phyloP scores from a whole-genome alignment of 2,113 vertebrate species.

The Brachirus orientalis region DNA sequence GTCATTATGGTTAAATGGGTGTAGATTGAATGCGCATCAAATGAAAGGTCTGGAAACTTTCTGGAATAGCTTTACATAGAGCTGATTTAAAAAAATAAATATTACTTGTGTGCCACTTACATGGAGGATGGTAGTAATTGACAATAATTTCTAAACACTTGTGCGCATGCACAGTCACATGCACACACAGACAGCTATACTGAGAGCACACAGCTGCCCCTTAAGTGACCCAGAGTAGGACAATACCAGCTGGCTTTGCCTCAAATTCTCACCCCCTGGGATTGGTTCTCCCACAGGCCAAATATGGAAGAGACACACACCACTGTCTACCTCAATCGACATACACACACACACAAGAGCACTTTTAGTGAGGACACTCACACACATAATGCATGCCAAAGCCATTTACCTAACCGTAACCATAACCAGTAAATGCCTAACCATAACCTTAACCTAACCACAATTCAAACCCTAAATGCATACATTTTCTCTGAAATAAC shows the following conservation, averaged over 20 bases:
- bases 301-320: constrained; percentile 73
- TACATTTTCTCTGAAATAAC: no score
- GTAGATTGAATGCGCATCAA: no score
- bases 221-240: constrained; percentile 66
- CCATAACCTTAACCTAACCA: constrained; percentile 4
- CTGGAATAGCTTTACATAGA: no score
- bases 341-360: constrained; percentile 12
- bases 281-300: constrained; percentile 76
- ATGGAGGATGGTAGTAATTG: constrained; percentile 25
- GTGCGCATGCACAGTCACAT: constrained; percentile 9
- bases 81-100: constrained; percentile 13
- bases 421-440: no score
- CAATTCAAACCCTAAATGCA: no score
- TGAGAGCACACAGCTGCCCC: constrained; percentile 74
- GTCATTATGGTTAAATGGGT: no score
- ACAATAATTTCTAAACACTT: constrained; percentile 28
- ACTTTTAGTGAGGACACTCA: no score
- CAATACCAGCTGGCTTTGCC: constrained; percentile 75
- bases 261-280: constrained; percentile 76
- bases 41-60: no score
- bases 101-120: constrained; percentile 41
- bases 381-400: no score
- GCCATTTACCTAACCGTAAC: no score
- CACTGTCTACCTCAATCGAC: constrained; percentile 47
- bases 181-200: constrained; percentile 5